Evolutionary conservation across 2,888 invertebrate genomes (phyloP).

Genomic region (Drosophila ustulata): DNA sequence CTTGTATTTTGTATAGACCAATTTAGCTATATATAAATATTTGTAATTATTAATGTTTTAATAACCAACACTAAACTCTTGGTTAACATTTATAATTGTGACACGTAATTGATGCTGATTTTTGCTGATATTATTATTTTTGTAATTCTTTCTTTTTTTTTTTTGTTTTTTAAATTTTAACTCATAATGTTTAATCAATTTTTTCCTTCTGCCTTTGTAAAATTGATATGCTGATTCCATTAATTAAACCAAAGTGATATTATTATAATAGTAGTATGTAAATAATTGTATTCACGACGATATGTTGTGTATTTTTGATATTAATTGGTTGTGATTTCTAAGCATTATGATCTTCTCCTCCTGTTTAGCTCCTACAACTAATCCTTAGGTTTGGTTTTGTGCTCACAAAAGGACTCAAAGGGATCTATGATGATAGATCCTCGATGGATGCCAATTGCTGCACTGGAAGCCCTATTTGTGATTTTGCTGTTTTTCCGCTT

Average conservation of each 20-base stretch:
- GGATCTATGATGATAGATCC: neutral
- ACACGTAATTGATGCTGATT: conserved; percentile 69
- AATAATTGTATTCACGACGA: conserved; percentile 66
- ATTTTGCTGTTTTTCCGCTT: conserved; percentile 73
- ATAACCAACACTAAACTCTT: conserved; percentile 82
- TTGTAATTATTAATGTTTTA: conserved; percentile 47
- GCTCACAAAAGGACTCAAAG: conserved; percentile 4
- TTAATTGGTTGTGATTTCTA: conserved; percentile 73
- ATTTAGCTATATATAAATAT: conserved; percentile 59
- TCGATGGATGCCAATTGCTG: conserved; percentile 28
- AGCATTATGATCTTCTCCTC: conserved; percentile 38
- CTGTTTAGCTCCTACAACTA: conserved; percentile 41
- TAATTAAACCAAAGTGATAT: conserved; percentile 71
- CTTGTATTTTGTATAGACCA: conserved; percentile 69
- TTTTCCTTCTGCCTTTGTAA: conserved; percentile 69
- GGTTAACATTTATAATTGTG: conserved; percentile 73
- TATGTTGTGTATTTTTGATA: conserved; percentile 78
- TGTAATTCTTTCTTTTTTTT: conserved; percentile 4
- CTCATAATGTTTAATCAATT: conserved; percentile 35
- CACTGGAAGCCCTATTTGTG: conserved; percentile 85
- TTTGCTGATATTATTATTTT: conserved; percentile 11
- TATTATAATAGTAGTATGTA: conserved; percentile 43
- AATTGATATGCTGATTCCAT: conserved; percentile 85
- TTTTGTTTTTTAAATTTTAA: conserved; percentile 31
- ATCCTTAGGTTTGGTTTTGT: conserved; percentile 63